Evolutionary conservation across 2,797 vertebrate species (phyloP), one percentile per base, ranked within the genome.

Genomic region (Manis javanica): DNA sequence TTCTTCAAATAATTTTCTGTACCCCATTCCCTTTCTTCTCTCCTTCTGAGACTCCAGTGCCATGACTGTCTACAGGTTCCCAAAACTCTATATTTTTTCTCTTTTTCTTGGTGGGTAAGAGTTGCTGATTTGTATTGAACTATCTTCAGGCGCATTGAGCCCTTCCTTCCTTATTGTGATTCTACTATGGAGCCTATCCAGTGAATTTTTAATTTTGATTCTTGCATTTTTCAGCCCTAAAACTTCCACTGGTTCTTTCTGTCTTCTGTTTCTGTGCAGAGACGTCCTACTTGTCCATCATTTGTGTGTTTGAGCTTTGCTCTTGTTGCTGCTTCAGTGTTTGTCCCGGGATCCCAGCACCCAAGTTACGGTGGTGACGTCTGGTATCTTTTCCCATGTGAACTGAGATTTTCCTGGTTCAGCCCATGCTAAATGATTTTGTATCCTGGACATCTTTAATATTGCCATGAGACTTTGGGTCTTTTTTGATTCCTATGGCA

Each of bases 11-110:
- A 66, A 39, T 57, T 53, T 23, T 19, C 75, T 37, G 3, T 3
- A 8, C 23, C 1, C 18, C 1, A 0, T 5, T 1, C 15, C 26
- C 21, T 4, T 51, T 31, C 26, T 51, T 6, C 2, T 66, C 8
- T 23, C 59, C 31, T 46, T 46, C 46, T 23, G 13, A 21, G 4
- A 4, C 74, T n/a, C n/a, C 37, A 37, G 15, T 14, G 39, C 31
- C 13, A 3, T 0, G 21, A 11, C 49, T 46, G 39, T 23, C 2
- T 31, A 0, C 1, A 1, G 24, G 31, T 5, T 24, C 78, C 87
- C 11, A 12, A 14, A 23, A 12, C 24, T 24, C 85, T 24, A 0
- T 39, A 46, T 46, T 46, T 13, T 42, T 7, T 21, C 53, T 61
- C 49, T 61, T 0, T 19, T 23, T 5, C 10, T 31, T 13, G 66